Conservation (phyloP, 2,888 invertebrate genomes). For the Vandiemenella viatica region DNA sequence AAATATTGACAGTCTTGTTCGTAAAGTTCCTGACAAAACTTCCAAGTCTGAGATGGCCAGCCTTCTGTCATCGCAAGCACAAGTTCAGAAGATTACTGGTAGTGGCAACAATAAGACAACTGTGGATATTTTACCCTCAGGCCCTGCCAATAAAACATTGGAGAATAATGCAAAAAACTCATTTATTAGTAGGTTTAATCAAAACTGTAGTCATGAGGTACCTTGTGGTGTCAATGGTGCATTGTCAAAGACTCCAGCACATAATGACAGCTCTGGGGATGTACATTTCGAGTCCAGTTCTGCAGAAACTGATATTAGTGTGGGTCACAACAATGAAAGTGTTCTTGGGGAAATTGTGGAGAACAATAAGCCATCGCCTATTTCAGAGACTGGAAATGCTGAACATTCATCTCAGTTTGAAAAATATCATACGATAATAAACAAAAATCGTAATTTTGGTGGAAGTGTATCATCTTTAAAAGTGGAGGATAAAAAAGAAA, state of each 20-base stretch:
- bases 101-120: background rate
- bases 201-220: constrained; percentile 9
- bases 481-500: too few relatives aligned
- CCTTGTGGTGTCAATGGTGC: constrained; percentile 7
- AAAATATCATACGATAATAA: too few relatives aligned
- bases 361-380: too few relatives aligned
- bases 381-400: too few relatives aligned
- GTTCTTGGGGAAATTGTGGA: too few relatives aligned
- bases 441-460: too few relatives aligned
- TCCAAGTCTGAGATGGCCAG: background rate
- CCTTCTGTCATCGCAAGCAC: constrained; percentile 13
- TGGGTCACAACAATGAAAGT: background rate
- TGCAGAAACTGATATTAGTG: background rate
- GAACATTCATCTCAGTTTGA: too few relatives aligned
- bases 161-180: constrained; percentile 3
- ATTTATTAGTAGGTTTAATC: too few relatives aligned
- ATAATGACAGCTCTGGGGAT: constrained; percentile 6
- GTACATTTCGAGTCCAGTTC: background rate
- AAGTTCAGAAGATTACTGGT: constrained; percentile 10
- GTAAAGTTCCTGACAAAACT: constrained; percentile 9
- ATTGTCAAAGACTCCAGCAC: constrained; percentile 5
- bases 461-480: too few relatives aligned
- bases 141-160: background rate
- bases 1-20: background rate
- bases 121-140: background rate